Percentiles rank a stretch among this genome's conserved stretches.
Conservation (phyloP, 2,113 vertebrate species). For the Paramisgurnus dabryanus region DNA sequence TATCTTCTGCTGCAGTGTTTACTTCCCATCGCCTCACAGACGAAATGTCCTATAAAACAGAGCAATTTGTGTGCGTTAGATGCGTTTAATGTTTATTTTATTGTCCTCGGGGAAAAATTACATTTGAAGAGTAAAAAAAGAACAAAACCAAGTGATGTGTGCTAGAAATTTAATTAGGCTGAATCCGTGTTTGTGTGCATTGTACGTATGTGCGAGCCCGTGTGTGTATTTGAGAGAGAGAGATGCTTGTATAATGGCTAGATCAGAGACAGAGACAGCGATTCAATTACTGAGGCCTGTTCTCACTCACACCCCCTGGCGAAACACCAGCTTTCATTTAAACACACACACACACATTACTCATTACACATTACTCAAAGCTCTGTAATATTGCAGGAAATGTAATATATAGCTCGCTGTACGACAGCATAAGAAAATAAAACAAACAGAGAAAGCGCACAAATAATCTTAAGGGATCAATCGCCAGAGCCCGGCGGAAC, state of each 20-base stretch:
- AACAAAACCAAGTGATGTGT: slow-evolving; percentile 60
- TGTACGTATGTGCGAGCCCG: slow-evolving; percentile 38
- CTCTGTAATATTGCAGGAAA: slow-evolving; percentile 51
- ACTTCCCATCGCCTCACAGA: slow-evolving; percentile 49
- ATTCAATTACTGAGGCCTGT: slow-evolving; percentile 77
- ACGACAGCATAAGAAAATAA: slow-evolving; percentile 45
- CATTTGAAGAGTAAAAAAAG: slow-evolving; percentile 53
- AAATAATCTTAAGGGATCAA: slow-evolving; percentile 74
- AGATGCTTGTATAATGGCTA: slow-evolving; percentile 68
- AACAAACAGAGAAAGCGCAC: slow-evolving; percentile 70
- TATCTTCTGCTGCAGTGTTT: slow-evolving; percentile 43
- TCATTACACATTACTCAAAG: slow-evolving; percentile 58
- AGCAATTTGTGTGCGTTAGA: slow-evolving; percentile 56
- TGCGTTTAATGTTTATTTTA: slow-evolving; percentile 62
- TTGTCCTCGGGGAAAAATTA: slow-evolving; percentile 57
- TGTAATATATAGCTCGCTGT: slow-evolving; percentile 47
- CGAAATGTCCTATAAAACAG: slow-evolving; percentile 51
- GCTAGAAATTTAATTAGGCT: slow-evolving; percentile 70
- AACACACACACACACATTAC: slow-evolving; percentile 57
- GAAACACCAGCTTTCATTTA: slow-evolving; percentile 54
- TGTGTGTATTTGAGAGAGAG: slow-evolving; percentile 40
- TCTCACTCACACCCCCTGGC: slow-evolving; percentile 73
- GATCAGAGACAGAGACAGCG: slow-evolving; percentile 71
- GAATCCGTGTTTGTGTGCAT: slow-evolving; percentile 57
- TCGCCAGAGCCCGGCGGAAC: slow-evolving; percentile 76